Conservation (phyloP, 2,113 vertebrate species). For the Mustela nigripes region DNA sequence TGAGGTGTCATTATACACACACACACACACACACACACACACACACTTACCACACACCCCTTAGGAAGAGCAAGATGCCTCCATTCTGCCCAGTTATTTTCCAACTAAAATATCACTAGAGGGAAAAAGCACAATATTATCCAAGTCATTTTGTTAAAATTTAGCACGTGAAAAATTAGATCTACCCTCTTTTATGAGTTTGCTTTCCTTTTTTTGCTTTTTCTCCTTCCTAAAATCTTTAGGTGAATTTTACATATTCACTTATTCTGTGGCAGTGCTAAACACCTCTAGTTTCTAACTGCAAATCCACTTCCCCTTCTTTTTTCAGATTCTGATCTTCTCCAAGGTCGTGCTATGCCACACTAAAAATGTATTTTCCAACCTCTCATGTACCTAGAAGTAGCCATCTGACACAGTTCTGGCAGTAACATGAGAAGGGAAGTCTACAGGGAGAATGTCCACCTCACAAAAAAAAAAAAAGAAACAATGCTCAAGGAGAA, state of each 20-base stretch:
- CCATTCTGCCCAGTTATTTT: neutral
- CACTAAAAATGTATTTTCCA: neutral
- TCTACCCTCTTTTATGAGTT: neutral
- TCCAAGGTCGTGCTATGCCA: neutral
- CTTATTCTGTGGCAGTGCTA: neutral
- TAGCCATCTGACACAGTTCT: neutral
- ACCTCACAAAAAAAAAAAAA: neutral
- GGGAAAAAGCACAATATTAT: neutral
- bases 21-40: neutral
- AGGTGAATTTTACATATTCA: neutral
- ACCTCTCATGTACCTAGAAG: neutral
- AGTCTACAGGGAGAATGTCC: neutral
- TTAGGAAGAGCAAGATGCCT: neutral
- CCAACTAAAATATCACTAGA: conserved; percentile 7
- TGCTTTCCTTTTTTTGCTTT: neutral
- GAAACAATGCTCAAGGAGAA: neutral
- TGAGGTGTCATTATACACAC: neutral
- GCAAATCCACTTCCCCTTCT: neutral
- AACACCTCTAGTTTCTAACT: neutral
- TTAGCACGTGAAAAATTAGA: neutral
- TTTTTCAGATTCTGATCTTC: conserved; percentile 24
- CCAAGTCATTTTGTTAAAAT: neutral
- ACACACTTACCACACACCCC: neutral
- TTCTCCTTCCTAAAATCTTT: neutral
- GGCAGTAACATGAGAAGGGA: neutral